These are phyloP conservation scores for Oreotrochilus melanogaster DNA, from an alignment of 2,113 vertebrate genomes.

Conservation along the genomic window DNA sequence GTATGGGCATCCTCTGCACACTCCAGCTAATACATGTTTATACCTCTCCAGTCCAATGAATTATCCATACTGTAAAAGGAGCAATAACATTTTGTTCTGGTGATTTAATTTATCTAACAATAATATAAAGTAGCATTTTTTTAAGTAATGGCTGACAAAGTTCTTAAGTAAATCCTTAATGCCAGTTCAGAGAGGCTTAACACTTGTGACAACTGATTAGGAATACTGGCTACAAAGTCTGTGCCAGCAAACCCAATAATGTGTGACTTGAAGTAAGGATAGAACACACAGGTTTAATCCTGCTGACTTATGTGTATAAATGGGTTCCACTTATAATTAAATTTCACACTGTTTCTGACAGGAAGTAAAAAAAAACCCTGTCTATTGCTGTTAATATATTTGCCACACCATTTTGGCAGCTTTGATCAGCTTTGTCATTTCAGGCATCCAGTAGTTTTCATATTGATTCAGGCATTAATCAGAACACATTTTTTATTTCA, in stretches of 20 bases:
- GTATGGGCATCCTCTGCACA: not conserved
- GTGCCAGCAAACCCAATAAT: not conserved
- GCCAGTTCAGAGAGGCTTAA: slow-evolving; percentile 1
- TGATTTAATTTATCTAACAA: not conserved
- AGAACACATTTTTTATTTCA: slow-evolving; percentile 57
- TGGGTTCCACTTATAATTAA: slow-evolving; percentile 25
- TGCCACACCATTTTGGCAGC: slow-evolving; percentile 10
- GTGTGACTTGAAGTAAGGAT: not conserved
- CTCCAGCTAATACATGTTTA: not conserved
- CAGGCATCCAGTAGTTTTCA: slow-evolving; percentile 51
- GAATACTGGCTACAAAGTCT: slow-evolving; percentile 25
- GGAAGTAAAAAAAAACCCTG: not conserved
- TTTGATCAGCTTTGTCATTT: slow-evolving; percentile 66
- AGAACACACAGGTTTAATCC: not conserved
- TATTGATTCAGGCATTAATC: slow-evolving; percentile 70
- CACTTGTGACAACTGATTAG: not conserved
- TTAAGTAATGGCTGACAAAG: not conserved
- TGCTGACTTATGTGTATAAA: not conserved
- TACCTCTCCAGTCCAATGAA: not conserved
- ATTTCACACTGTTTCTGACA: slow-evolving; percentile 28
- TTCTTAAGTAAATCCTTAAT: not conserved
- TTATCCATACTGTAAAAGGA: not conserved
- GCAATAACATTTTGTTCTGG: not conserved
- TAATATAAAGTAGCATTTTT: not conserved
- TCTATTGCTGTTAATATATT: slow-evolving; percentile 2